A percentile compares a stretch with the other conserved stretches of the same genome.
Evolutionary conservation across 2,888 invertebrate species (phyloP).

Genomic region (Epinotia ramella): DNA sequence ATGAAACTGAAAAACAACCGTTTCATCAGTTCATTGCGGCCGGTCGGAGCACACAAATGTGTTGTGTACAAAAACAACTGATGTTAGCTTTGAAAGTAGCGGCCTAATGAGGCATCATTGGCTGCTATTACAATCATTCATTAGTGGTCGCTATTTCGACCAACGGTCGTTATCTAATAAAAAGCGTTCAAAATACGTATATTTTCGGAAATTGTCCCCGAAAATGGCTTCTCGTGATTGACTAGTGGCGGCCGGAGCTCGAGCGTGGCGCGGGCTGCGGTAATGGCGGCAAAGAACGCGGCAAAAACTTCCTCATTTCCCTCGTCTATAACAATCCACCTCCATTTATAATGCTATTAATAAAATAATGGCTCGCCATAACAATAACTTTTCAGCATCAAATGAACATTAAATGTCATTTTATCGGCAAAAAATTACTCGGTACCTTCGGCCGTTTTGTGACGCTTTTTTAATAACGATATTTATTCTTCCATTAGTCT

Average conservation of each 20-base stretch:
- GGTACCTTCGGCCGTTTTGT: conserved; percentile 61
- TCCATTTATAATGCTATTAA: conserved; percentile 83
- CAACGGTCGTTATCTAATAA: conserved; percentile 54
- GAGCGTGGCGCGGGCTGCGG: conserved; percentile 46
- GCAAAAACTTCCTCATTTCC: conserved; percentile 76
- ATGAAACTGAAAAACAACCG: conserved; percentile 2
- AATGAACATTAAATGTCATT: conserved; percentile 77
- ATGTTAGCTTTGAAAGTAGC: conserved; percentile 42
- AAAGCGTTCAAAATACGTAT: conserved; percentile 54
- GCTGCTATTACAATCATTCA: conserved; percentile 49
- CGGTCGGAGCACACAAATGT: conserved; percentile 13
- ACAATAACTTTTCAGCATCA: conserved; percentile 70
- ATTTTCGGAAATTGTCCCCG: conserved; percentile 56
- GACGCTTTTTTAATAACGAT: conserved; percentile 62
- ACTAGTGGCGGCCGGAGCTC: conserved; percentile 45
- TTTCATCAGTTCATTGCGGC: conserved; percentile 19
- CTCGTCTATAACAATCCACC: conserved; percentile 68
- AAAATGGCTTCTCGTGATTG: conserved; percentile 55
- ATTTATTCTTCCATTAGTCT: conserved; percentile 76
- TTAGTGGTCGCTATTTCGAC: conserved; percentile 47
- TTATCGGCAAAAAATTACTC: conserved; percentile 69
- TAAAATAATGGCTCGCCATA: conserved; percentile 71
- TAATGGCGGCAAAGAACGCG: conserved; percentile 62
- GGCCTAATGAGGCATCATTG: conserved; percentile 48
- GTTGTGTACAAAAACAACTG: conserved; percentile 26